These are phyloP conservation scores for Sceloporus tristichus DNA, from an alignment of 2,113 vertebrate species.

Conservation along the genomic window DNA sequence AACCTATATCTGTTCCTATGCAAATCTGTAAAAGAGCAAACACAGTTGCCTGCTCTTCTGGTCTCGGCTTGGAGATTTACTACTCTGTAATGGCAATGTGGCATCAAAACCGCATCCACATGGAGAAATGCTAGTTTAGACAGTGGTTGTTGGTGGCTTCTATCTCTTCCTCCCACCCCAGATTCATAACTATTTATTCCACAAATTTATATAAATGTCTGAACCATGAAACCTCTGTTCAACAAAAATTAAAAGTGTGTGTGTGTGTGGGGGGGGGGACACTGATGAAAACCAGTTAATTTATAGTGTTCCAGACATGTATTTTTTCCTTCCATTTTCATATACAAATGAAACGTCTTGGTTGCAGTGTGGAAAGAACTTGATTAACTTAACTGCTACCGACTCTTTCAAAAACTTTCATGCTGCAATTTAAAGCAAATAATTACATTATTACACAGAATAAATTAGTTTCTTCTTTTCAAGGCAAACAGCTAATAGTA, in stretches of 20 bases:
- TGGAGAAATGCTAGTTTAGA: no score
- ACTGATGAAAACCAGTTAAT: neutral
- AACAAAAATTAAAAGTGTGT: conserved; percentile 36
- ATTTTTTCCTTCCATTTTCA: conserved; percentile 23
- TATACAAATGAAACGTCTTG: conserved; percentile 24
- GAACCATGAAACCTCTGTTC: conserved; percentile 49
- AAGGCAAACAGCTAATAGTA: conserved; percentile 53
- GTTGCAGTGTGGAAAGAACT: conserved; percentile 22
- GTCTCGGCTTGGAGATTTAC: no score
- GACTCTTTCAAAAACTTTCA: conserved; percentile 38
- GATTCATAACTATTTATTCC: conserved; percentile 65
- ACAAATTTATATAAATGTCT: conserved; percentile 54
- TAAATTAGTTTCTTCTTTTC: neutral
- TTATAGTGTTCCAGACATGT: conserved; percentile 42
- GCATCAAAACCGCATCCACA: no score
- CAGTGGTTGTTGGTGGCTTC: no score
- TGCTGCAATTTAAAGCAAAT: conserved; percentile 61
- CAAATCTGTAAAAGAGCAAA: no score
- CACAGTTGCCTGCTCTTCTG: no score
- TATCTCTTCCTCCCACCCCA: neutral
- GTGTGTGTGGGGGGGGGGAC: neutral
- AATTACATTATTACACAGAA: conserved; percentile 32
- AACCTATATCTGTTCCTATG: no score
- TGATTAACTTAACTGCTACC: conserved; percentile 23
- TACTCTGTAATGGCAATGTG: no score